Conservation (phyloP, 1,140 invertebrate species). For the Penaeus chinensis region DNA sequence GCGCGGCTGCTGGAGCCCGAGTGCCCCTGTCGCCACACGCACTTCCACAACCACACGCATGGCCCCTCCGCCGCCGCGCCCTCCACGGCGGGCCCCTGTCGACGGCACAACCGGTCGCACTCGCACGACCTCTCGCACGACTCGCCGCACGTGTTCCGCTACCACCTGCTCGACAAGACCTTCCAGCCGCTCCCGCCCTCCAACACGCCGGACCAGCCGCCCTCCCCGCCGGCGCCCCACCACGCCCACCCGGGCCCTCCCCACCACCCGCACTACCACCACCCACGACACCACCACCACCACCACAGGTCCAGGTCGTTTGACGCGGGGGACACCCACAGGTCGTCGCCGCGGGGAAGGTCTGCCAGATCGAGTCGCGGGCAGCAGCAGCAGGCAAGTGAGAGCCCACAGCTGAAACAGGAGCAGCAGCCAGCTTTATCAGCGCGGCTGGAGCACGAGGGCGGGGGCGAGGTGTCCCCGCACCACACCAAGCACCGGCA, state of each 20-base stretch:
- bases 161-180: slow-evolving; percentile 68
- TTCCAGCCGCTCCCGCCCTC: slow-evolving; percentile 33
- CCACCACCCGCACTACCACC: slow-evolving; percentile 23
- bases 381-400: slow-evolving; percentile 59
- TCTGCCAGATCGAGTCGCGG: slow-evolving; percentile 65
- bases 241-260: slow-evolving; percentile 21
- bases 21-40: slow-evolving; percentile 65
- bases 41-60: slow-evolving; percentile 39
- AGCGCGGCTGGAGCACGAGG: slow-evolving; percentile 53
- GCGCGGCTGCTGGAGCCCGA: slow-evolving; percentile 62
- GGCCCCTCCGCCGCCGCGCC: slow-evolving; percentile 59
- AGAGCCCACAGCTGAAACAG: slow-evolving; percentile 23
- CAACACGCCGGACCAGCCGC: slow-evolving; percentile 52
- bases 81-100: slow-evolving; percentile 42
- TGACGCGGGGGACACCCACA: slow-evolving; percentile 61
- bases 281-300: slow-evolving; percentile 43
- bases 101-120: slow-evolving; percentile 74
- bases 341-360: slow-evolving; percentile 65
- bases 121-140: slow-evolving; percentile 77
- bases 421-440: slow-evolving; percentile 60
- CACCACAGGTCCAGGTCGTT: slow-evolving; percentile 65
- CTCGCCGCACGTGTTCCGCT: slow-evolving; percentile 67
- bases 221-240: slow-evolving; percentile 43
- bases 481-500: slow-evolving; percentile 76
- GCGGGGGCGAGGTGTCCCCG: slow-evolving; percentile 68